Evolutionary conservation across 2,113 vertebrate species (phyloP), one percentile per base, ranked within the genome.

Genomic region (Cricetomys ansorgei): DNA sequence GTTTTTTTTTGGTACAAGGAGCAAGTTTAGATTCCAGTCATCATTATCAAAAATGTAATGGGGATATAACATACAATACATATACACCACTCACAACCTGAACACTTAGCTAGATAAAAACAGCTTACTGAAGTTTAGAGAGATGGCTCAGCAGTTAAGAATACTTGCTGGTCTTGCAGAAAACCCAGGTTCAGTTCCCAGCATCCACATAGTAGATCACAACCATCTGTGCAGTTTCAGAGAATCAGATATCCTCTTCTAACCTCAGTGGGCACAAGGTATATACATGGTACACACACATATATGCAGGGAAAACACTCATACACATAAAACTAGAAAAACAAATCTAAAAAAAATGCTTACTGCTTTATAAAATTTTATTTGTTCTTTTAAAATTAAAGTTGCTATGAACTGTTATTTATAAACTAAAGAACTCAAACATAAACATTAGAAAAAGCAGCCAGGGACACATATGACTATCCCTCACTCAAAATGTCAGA

Each of bases 341-440:
- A n/a, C n/a, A n/a, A n/a, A n/a, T n/a, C 43, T 27, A 40, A 75
- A 75, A 75, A 69, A 75, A 1, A 4, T 50, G 13, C 5, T 9
- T 94, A 53, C 25, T 92, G 34, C 81, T 77, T 31, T 72, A 0
- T 59, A 92, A 81, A 94, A 88, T 5, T 94, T 45, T 27, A 81
- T 75, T 91, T 57, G 57, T 83, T 91, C n/a, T 91, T 84, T 43
- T 89, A 16, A 96, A 72, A 88, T 89, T 83, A 91, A 94, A 95
- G 15, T 40, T 90, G 25, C 93, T 75, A 50, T 31, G 48, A 76
- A 53, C n/a, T 92, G 85, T 79, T 92, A 80, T 45, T 69, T 83
- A 59, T 84, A 89, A 97, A 96, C 48, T 77, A 81, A 96, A 95
- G 48, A 80, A 43, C 8, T 91, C 77, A 89, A 89, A 59, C 10